Evolutionary conservation across 2,113 vertebrate species (phyloP), one percentile per base, ranked within the genome.

Genomic region (Thalassarche chlororhynchos): DNA sequence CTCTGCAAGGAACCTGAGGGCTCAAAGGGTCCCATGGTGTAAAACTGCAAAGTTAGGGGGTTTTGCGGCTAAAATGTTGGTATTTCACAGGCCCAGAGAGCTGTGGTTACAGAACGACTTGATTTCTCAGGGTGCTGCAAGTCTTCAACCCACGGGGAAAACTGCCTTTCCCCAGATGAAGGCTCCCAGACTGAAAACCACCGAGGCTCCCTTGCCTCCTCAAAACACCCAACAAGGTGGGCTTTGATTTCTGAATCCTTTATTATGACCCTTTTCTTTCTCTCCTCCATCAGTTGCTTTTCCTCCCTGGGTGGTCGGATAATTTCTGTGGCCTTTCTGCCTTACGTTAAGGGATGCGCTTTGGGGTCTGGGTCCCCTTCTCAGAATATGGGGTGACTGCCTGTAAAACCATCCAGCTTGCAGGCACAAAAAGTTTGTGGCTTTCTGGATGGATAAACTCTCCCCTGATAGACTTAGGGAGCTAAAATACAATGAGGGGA

Each of bases 1-100:
- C 29, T 7, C 34, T 68, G 38, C 64, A 32, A 31, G 72, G 19
- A 88, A 40, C 34, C 72, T 1, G 1, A 17, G 76, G 18, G 34
- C 6, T 42, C 29, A 16, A 9, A 66, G 51, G 36, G 8, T 49
- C 42, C 51, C 1, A 3, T 36, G 26, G 24, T 23, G 17, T 7
- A 24, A 82, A 85, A 62, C 9, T 25, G 28, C 8, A 15, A 36
- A 46, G 9, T 9, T 8, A 34, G 10, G 8, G 0, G 0, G 3
- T 29, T 19, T 51, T n/a, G 0, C 7, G 21, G 38, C 34, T 65
- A 13, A 54, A 90, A 36, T 12, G 12, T n/a, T n/a, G 1, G 0
- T 8, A 5, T 77, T 76, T 29, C 29, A 28, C 34, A 15, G 8
- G 4, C 8, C 19, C 5, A 9, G 57, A 15, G 75, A 16, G 21